Evolutionary conservation across 1,140 invertebrate genomes (phyloP).

Genomic region (Nasonia giraulti): DNA sequence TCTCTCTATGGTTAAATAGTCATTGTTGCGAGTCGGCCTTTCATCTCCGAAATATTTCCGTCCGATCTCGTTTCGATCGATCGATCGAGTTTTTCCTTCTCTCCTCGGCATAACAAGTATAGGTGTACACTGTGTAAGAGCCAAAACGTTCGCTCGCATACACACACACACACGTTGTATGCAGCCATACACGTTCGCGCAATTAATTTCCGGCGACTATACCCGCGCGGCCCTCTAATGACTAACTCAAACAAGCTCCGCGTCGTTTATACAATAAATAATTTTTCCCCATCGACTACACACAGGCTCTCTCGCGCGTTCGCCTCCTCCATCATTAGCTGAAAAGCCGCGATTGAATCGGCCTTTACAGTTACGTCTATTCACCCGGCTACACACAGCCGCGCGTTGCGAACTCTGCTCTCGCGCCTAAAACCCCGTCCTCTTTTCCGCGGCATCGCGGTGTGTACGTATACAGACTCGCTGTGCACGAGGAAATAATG

Average conservation of each 20-base stretch:
- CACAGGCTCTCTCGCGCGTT: neutral
- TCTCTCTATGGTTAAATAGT: neutral
- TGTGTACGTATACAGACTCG: neutral
- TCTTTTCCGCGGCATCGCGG: neutral
- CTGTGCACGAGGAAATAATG: neutral
- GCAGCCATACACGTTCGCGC: neutral
- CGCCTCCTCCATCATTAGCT: conserved; percentile 28
- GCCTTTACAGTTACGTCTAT: conserved; percentile 45
- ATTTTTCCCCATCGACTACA: conserved; percentile 23
- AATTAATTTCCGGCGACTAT: conserved; percentile 32
- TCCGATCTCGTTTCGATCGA: neutral
- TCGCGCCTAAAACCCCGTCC: conserved; percentile 6
- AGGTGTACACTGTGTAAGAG: neutral
- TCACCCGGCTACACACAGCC: conserved; percentile 7
- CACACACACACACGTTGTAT: neutral
- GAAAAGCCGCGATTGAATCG: conserved; percentile 29
- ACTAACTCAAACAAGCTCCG: conserved; percentile 7
- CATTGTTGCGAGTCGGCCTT: neutral
- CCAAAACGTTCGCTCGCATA: neutral
- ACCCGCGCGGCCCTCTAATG: neutral
- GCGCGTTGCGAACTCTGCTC: conserved; percentile 1
- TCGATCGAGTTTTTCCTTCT: neutral
- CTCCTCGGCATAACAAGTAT: neutral
- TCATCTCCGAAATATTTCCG: conserved; percentile 1
- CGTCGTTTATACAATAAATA: conserved; percentile 31